Conservation (phyloP, 1,140 invertebrate genomes). For the Belonocnema kinseyi region DNA sequence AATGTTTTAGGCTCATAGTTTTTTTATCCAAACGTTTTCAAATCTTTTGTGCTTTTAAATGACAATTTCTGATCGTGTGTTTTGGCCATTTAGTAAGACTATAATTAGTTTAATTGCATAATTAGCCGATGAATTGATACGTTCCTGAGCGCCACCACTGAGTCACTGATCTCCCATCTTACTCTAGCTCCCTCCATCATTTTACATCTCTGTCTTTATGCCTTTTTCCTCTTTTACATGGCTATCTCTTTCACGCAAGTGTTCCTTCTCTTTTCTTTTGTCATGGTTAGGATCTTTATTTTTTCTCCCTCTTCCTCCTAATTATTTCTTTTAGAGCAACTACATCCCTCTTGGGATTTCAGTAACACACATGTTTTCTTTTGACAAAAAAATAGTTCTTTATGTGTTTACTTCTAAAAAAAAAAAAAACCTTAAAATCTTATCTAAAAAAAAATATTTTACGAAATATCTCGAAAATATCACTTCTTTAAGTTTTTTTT, state of each 20-base stretch:
- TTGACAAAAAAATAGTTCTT: neutral
- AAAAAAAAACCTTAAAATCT: no score
- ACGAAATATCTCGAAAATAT: no score
- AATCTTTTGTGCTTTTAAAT: neutral
- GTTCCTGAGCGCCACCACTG: conserved; percentile 57
- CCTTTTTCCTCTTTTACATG: conserved; percentile 18
- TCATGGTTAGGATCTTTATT: conserved; percentile 11
- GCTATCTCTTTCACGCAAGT: conserved; percentile 22
- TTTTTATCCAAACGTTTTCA: neutral
- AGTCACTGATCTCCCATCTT: conserved; percentile 55
- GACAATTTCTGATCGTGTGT: conserved; percentile 3
- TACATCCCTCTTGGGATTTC: conserved; percentile 12
- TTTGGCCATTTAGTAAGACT: neutral
- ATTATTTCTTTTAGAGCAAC: neutral
- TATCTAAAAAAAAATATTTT: no score
- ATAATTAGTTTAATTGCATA: conserved; percentile 1
- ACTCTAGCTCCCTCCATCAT: conserved; percentile 38
- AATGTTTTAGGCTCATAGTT: no score
- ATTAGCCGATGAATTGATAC: conserved; percentile 25
- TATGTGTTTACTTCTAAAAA: no score
- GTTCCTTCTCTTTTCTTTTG: neutral
- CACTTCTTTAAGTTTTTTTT: no score
- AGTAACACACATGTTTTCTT: no score
- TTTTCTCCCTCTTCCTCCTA: conserved; percentile 4
- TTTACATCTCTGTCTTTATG: conserved; percentile 36